A percentile compares a stretch with the other conserved stretches of the same genome.
Evolutionary conservation across 2,888 invertebrate genomes (phyloP).

Genomic region (Oasisia sp.): DNA sequence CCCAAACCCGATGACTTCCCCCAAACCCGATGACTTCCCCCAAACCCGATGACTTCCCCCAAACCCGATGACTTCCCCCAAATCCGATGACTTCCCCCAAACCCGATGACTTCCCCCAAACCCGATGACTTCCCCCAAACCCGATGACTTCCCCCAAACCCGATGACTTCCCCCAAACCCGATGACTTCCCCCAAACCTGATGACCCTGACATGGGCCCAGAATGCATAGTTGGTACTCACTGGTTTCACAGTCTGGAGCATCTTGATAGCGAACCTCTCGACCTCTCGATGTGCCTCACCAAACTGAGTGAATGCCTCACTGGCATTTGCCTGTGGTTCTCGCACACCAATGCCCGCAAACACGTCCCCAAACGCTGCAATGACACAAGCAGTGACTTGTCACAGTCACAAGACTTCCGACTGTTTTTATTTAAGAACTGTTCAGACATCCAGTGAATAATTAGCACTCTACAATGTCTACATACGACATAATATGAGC

Average conservation of each 20-base stretch:
- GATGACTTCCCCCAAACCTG: neutral
- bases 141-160: neutral
- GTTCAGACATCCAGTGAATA: neutral
- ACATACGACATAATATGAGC: too few relatives aligned
- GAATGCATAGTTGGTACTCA: slow-evolving; percentile 64
- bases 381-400: neutral
- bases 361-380: slow-evolving; percentile 90
- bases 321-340: slow-evolving; percentile 96
- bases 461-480: too few relatives aligned
- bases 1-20: neutral
- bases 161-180: too few relatives aligned
- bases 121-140: too few relatives aligned
- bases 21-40: neutral
- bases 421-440: neutral
- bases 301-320: slow-evolving; percentile 93
- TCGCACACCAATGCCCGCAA: slow-evolving; percentile 91
- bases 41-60: neutral
- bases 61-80: neutral
- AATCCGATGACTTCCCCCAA: neutral
- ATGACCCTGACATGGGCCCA: neutral
- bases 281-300: slow-evolving; percentile 91
- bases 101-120: neutral
- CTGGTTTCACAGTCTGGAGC: slow-evolving; percentile 91
- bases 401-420: neutral
- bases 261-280: slow-evolving; percentile 90